Conservation (phyloP, 2,888 invertebrate species). For the Cylindroiulus punctatus region DNA sequence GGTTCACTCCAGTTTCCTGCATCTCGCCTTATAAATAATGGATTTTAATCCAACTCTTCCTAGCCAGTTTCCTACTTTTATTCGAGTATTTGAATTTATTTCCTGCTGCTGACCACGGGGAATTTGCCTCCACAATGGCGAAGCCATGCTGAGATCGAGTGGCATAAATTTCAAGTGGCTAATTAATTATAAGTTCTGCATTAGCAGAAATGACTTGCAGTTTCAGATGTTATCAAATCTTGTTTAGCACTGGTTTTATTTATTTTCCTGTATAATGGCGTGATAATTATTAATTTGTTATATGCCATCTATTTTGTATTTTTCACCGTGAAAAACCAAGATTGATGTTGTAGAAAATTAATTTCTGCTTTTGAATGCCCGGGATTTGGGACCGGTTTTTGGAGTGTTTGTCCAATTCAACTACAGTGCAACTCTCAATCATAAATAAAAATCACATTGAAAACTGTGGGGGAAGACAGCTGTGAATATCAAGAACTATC, state of each 20-base stretch:
- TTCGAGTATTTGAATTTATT: conserved; percentile 1
- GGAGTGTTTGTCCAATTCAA: no score
- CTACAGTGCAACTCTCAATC: no score
- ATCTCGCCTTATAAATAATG: conserved; percentile 4
- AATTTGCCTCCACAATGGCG: background rate
- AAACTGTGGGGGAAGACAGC: no score
- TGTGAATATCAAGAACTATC: no score
- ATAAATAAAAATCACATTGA: no score
- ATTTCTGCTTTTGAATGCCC: background rate
- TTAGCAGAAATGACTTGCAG: conserved; percentile 15
- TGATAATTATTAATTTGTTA: background rate
- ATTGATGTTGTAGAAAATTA: background rate
- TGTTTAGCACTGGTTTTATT: background rate
- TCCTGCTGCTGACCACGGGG: conserved; percentile 19
- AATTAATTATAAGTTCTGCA: background rate
- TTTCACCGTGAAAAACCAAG: background rate
- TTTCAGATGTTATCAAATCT: background rate
- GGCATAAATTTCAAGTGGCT: background rate
- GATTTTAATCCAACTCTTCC: background rate
- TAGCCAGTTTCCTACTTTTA: background rate
- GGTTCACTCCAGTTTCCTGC: background rate
- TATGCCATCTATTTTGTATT: background rate
- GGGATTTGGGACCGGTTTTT: no score
- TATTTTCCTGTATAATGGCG: background rate
- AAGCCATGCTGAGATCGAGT: background rate